Evolutionary conservation across 1,140 invertebrate genomes (phyloP), one percentile per base, ranked within the genome.

Genomic region (Apocrypta bakeri): DNA sequence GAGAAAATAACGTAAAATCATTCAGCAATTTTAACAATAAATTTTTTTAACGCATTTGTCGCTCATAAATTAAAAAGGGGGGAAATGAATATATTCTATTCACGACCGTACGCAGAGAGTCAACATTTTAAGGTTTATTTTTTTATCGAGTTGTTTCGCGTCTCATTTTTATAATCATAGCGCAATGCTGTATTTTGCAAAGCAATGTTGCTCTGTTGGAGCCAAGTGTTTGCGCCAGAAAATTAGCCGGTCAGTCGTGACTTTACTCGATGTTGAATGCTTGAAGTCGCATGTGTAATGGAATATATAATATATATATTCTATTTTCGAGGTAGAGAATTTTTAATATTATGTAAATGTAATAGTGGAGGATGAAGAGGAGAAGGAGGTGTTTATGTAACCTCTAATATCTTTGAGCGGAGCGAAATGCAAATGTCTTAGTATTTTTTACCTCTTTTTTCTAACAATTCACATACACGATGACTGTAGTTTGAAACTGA

Each of bases 191-290:
- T 9, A 29, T 66, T 66, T 66, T 17, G 63, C n/a, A 29, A 66
- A 66, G 27, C 48, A 9, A n/a, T 1, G 25, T 4, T 12, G 25
- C 1, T 1, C 25, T 0, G 27, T 1, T 12, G 61, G 61, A 66
- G 63, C 24, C 24, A 66, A 66, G 25, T 17, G 63, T 29, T 29
- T 25, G 63, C 63, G 63, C 63, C 63, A 66, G 63, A 66, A 66
- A 66, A 66, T 66, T 29, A 66, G 24, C 25, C 63, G 63, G 25
- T 66, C 61, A 64, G 25, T 8, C 61, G 61, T 64, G 61, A 64
- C 25, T 8, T 7, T 64, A 25, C 24, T 24, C 21, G 9, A 64
- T 64, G 11, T 17, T 9, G 61, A n/a, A n/a, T n/a, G n/a, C n/a
- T n/a, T n/a, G n/a, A n/a, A n/a, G n/a, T n/a, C n/a, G n/a, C n/a